A percentile compares a stretch with the other conserved stretches of the same genome.
phyloP scores from a whole-genome alignment of 2,113 vertebrate genomes.

The Anarrhichthys ocellatus region DNA sequence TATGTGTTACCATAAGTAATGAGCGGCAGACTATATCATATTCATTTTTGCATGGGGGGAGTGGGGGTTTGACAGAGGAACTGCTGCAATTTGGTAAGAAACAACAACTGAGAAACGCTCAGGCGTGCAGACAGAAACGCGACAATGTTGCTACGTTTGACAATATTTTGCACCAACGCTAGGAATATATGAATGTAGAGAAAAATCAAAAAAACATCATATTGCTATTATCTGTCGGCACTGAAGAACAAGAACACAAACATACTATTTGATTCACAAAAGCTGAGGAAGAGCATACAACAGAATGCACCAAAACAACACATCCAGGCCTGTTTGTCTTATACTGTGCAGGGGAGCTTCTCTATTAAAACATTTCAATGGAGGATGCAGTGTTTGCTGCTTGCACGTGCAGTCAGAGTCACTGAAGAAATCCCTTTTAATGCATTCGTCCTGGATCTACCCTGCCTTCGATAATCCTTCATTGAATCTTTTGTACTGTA shows the following conservation, averaged over 20 bases:
- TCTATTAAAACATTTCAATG: constrained; percentile 42
- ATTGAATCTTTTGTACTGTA: constrained; percentile 49
- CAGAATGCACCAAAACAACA: constrained; percentile 13
- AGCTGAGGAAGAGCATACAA: background rate
- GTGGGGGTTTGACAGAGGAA: constrained; percentile 21
- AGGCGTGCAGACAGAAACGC: constrained; percentile 26
- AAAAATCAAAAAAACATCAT: constrained; percentile 1
- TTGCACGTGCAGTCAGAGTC: constrained; percentile 41
- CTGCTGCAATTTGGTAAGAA: constrained; percentile 32
- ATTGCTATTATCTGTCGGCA: constrained; percentile 31
- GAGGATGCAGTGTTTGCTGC: constrained; percentile 28
- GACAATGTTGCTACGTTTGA: constrained; percentile 9
- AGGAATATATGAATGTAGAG: constrained; percentile 24
- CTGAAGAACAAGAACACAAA: constrained; percentile 23
- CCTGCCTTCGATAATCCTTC: constrained; percentile 56
- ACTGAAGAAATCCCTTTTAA: constrained; percentile 57
- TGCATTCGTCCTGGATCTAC: constrained; percentile 21
- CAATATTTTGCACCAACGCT: constrained; percentile 28
- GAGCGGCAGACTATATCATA: constrained; percentile 52
- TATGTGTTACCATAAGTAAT: constrained; percentile 44
- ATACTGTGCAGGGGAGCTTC: constrained; percentile 7
- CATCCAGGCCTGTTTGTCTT: constrained; percentile 5
- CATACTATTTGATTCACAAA: constrained; percentile 47
- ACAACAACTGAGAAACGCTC: constrained; percentile 9
- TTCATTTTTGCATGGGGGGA: constrained; percentile 45